Evolutionary conservation across 1,140 invertebrate species (phyloP).

Genomic region (Pogonomyrmex barbatus): DNA sequence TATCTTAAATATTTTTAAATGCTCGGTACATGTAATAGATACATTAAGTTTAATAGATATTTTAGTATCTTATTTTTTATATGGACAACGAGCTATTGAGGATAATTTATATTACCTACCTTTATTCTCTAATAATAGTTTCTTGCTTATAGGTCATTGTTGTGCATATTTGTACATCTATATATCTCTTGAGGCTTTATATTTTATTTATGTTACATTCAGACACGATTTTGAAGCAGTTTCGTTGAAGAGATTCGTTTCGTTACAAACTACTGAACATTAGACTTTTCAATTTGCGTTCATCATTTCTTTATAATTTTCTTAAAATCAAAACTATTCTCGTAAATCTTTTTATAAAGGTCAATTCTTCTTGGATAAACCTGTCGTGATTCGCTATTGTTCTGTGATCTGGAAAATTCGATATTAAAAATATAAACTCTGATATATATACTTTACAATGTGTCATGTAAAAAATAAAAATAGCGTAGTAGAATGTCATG

Average conservation of each 20-base stretch:
- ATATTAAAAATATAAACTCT: neutral
- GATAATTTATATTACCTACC: constrained; percentile 73
- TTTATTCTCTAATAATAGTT: constrained; percentile 80
- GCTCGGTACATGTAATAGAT: neutral
- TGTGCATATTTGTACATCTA: neutral
- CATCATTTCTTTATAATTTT: neutral
- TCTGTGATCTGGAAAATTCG: neutral
- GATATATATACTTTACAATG: neutral
- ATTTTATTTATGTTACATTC: neutral
- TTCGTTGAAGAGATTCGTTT: neutral
- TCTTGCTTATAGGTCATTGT: constrained; percentile 50
- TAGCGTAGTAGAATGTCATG: neutral
- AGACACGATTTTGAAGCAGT: no score
- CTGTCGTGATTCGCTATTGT: neutral
- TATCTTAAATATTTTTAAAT: neutral
- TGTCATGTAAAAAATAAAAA: neutral
- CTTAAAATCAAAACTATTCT: no score
- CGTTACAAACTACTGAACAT: neutral
- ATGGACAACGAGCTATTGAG: constrained; percentile 66
- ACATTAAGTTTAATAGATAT: no score
- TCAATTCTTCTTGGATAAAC: neutral
- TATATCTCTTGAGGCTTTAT: neutral
- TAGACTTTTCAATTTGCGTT: constrained; percentile 1
- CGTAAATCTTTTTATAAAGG: neutral
- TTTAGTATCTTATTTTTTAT: neutral